Percentiles rank a stretch among this genome's conserved stretches.
Conservation (phyloP, 1,140 invertebrate genomes). For the Hydropsyche tenuis region DNA sequence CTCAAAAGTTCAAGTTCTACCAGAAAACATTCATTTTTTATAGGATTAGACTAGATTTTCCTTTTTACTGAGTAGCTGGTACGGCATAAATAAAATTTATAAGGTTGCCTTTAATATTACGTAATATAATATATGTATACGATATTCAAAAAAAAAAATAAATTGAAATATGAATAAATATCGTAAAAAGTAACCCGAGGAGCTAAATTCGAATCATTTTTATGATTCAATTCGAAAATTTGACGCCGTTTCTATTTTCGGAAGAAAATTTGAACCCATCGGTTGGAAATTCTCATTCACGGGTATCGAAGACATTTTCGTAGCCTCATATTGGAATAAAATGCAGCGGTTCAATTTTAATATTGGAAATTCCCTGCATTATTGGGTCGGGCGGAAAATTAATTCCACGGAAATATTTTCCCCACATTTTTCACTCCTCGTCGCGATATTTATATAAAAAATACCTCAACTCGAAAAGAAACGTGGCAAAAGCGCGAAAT, state of each 20-base stretch:
- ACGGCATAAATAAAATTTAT: too few species aligned
- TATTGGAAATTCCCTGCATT: conserved; percentile 22
- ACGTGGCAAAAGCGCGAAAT: too few species aligned
- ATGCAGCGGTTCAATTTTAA: conserved; percentile 16
- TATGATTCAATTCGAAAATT: neutral
- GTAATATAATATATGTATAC: too few species aligned
- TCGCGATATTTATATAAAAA: neutral
- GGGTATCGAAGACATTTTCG: neutral
- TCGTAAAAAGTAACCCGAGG: too few species aligned
- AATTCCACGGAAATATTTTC: conserved; percentile 15
- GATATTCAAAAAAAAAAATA: too few species aligned
- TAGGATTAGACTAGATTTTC: too few species aligned
- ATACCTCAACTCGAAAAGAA: too few species aligned
- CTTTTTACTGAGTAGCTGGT: too few species aligned
- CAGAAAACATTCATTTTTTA: neutral
- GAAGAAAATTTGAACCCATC: neutral
- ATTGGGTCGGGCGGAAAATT: conserved; percentile 17
- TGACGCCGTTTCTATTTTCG: neutral
- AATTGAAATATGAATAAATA: too few species aligned
- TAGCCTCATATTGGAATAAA: neutral
- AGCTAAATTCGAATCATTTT: too few species aligned
- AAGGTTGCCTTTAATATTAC: too few species aligned
- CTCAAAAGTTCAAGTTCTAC: neutral
- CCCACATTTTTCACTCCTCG: conserved; percentile 2
- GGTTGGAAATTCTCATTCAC: neutral